Base-by-base conservation (phyloP, 2,888 invertebrate species). In the Apoda limacodes region DNA sequence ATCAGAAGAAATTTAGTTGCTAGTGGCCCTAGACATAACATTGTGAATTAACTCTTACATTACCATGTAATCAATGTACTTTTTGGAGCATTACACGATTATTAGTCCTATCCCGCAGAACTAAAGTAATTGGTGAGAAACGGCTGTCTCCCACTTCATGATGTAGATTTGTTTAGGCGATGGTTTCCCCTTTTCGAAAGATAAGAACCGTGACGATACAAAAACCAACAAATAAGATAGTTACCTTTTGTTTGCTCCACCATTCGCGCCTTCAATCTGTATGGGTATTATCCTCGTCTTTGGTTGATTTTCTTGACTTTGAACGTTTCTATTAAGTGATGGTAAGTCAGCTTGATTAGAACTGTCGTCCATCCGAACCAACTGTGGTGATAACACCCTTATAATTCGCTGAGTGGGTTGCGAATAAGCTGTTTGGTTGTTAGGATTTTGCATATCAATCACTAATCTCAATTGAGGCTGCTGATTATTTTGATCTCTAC, bases 241-340 rank as follows among this genome's bases (percentile, higher is more conserved):
- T 52, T 57, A 80, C 80, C 76, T 78, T 50, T 66, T 69, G 38
- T 72, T 74, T 40, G 67, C 54, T 38, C 71, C 74, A 40, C 65
- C 55, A 39, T 59, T 66, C 37, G 52, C 50, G 35, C 69, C 68
- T 61, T 87, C 86, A 45, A 87, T 75, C 41, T 84, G 80, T 45
- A 86, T 85, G 9, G 87, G 87, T 54, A 87, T 84, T 45, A 86
- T 82, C 45, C 86, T 72, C 20, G 84, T 81, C 45, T 74, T 82
- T 3, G 78, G 70, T 40, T 72, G 72, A 43, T 42, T 55, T 20
- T 75, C 70, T 31, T 69, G 69, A 17, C 43, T 52, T 32, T 58
- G 60, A 45, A 67, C 62, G 38, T 40, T 63, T 37, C 67, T 63
- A 40, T 68, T 76, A 35, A 78, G 42, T 2, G 66, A 56, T 2